Evolutionary conservation across 1,140 invertebrate genomes (phyloP).

Genomic region (Drosophila simulans): DNA sequence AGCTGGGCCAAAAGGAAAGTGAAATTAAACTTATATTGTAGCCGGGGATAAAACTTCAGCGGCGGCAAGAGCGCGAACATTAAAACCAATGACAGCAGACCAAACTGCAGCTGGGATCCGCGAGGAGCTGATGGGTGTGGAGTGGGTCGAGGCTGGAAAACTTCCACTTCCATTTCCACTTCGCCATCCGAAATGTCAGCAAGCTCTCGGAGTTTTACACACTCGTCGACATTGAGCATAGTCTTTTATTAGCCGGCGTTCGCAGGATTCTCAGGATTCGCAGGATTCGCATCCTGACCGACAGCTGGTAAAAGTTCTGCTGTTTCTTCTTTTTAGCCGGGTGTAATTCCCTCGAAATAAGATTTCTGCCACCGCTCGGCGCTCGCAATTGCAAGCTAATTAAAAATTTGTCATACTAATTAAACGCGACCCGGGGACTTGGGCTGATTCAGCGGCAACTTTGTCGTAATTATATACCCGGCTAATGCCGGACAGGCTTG

Average conservation of each 20-base stretch:
- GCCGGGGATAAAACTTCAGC: conserved; percentile 72
- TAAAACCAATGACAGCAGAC: conserved; percentile 72
- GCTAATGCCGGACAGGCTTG: conserved; percentile 49
- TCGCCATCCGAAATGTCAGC: conserved; percentile 63
- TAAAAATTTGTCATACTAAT: conserved; percentile 83
- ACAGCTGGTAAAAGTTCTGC: conserved; percentile 70
- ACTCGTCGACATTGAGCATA: conserved; percentile 78
- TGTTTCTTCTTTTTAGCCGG: conserved; percentile 41
- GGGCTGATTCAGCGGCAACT: conserved; percentile 61
- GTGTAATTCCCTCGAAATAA: conserved; percentile 73
- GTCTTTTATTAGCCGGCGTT: conserved; percentile 70
- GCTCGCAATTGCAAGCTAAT: conserved; percentile 77
- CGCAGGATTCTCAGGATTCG: conserved; percentile 10
- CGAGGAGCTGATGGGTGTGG: conserved; percentile 9
- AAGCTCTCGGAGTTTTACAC: conserved; percentile 69
- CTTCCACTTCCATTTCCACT: conserved; percentile 3
- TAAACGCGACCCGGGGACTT: conserved; percentile 63
- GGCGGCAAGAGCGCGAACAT: conserved; percentile 58
- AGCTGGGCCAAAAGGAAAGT: conserved; percentile 42
- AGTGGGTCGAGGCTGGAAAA: conserved; percentile 7
- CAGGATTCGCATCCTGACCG: conserved; percentile 39
- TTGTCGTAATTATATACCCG: conserved; percentile 69
- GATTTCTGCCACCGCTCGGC: conserved; percentile 64
- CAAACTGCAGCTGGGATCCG: conserved; percentile 61
- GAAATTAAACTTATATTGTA: conserved; percentile 83